Evolutionary conservation across 2,113 vertebrate species (phyloP), one percentile per base, ranked within the genome.

Genomic region (Neotoma lepida): DNA sequence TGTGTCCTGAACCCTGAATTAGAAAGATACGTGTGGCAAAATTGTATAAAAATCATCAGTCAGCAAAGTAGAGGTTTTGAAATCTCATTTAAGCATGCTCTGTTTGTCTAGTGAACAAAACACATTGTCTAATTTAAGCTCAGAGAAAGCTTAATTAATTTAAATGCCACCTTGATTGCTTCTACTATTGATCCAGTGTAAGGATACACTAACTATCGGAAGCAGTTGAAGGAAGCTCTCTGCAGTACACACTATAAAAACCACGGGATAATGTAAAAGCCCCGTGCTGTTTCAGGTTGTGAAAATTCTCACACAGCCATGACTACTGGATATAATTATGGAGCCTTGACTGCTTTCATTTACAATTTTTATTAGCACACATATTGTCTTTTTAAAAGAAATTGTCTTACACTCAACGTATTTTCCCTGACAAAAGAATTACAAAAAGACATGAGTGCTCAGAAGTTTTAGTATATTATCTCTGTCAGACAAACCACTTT

Each of bases 61-160:
- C 46, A 78, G 39, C 90, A 96, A 90, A 91, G 30, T n/a, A 94
- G 73, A 90, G 58, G 58, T 95, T 89, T 95, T 93, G 33, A 96
- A 95, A 81, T 84, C 87, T 88, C 70, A 89, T 89, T 94, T 94
- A 93, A 96, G 76, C 22, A 85, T 85, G 39, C 41, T 35, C 94
- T 76, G 74, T 91, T 96, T 88, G 70, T 94, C 58, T 88, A 63
- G 76, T 51, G 95, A 96, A 95, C 86, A 95, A 93, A 96, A 94
- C 49, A 41, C n/a, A 85, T 86, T 88, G 33, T 86, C 80, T 95
- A 96, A 91, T 93, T 96, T 93, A 96, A 97, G 92, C 90, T 94
- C 92, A 91, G 97, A 94, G 93, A 96, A 97, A 91, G 49, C 15
- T 93, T 96, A 96, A 96, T 93, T 96, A 94, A 97, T 95, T 91